Base-by-base conservation (phyloP, 1,140 invertebrate genomes). In the Lordiphosa mommai region DNA sequence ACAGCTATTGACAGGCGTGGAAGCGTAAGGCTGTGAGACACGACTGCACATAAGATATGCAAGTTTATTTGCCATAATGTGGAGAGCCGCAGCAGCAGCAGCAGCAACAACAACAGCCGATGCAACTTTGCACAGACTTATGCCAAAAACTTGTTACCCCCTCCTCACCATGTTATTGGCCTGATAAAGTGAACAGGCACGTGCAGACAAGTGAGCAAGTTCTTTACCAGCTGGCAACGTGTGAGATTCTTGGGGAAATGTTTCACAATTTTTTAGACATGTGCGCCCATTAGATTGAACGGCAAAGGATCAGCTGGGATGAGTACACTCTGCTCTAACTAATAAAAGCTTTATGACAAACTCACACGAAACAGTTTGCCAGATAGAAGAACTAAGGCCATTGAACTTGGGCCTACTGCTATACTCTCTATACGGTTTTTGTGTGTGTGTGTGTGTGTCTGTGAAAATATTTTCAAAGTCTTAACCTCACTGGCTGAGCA, bases 381-480 rank as follows among this genome's bases (percentile, higher is more conserved):
- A 23, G 30, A 20, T 23, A 16, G 10, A 17, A 16, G 10, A 17
- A 17, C 32, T 29, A 12, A 16, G 63, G 64, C 46, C 64, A 67
- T 59, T 67, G 64, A 67, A 67, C 64, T 40, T 57, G 30, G 47
- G 52, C 63, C 61, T 65, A 64, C 53, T 29, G 12, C 36, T 30
- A 6, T 17, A n/a, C 7, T 20, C 20, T 9, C 10, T 38, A n/a
- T 59, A 9, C 17, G 30, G 47, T 57, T 33, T 44, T 32, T 53
- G 44, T 53, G 63, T 64, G 60, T 63, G 60, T 80, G 10, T 44
- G 23, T 80, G 70, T 80, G 66, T 63, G 76, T 64, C 71, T 82
- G 76, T 68, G 71, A 80, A 80, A 80, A 80, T 80, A 80, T 80
- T 80, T 80, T 82, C 76, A 82, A 82, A 80, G 76, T 80, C 76